These are phyloP conservation scores for Cosmia pyralina DNA, from an alignment of 2,888 invertebrate genomes.

Conservation along the genomic window DNA sequence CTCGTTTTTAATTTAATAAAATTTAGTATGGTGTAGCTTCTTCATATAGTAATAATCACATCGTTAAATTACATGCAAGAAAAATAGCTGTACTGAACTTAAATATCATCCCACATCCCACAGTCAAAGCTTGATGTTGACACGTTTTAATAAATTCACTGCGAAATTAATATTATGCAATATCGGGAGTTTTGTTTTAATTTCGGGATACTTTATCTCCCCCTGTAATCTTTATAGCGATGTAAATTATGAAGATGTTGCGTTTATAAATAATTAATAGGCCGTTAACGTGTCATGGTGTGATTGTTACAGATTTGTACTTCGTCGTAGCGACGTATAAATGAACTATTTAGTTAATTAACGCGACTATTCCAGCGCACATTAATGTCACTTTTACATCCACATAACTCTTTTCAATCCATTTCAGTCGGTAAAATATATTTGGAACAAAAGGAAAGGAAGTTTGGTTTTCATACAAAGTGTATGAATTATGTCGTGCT, in stretches of 20 bases:
- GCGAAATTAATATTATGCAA: conserved; percentile 47
- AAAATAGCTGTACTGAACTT: conserved; percentile 29
- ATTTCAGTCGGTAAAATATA: conserved; percentile 75
- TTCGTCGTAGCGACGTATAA: conserved; percentile 75
- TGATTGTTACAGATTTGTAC: conserved; percentile 78
- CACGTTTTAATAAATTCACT: conserved; percentile 35
- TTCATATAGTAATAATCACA: conserved; percentile 42
- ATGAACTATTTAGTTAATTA: conserved; percentile 84
- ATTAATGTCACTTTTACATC: conserved; percentile 85
- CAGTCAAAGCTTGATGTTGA: conserved; percentile 25
- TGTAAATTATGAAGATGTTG: conserved; percentile 69
- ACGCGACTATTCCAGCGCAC: conserved; percentile 78
- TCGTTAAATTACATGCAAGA: conserved; percentile 25
- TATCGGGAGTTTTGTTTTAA: conserved; percentile 35
- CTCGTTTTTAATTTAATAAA: conserved; percentile 66
- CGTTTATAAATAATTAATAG: conserved; percentile 71
- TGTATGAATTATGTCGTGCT: conserved; percentile 65
- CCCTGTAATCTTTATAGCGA: conserved; percentile 39
- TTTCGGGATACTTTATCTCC: conserved; percentile 46
- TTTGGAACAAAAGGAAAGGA: conserved; percentile 72
- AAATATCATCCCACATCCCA: conserved; percentile 21
- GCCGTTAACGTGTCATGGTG: conserved; percentile 73
- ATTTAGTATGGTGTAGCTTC: conserved; percentile 38
- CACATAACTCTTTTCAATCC: conserved; percentile 80
- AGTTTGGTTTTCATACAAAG: conserved; percentile 62